Base-by-base conservation (phyloP, 1,140 invertebrate genomes). In the Apis cerana region DNA sequence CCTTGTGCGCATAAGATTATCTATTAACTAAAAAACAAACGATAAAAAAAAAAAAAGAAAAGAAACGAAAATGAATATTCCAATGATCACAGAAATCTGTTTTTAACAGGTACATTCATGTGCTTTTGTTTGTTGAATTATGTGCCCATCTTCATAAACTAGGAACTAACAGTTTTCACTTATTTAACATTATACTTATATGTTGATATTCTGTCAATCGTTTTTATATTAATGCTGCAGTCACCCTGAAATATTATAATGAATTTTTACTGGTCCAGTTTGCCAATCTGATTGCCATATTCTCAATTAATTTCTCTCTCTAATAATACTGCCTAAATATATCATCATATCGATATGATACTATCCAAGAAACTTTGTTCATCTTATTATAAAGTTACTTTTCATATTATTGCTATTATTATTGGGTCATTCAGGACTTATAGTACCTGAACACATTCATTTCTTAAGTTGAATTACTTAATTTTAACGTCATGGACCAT, bases 271-370 rank as follows among this genome's bases (percentile, higher is more conserved):
- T 90, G 87, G 85, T 90, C 87, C 89, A 89, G 80, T 90, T 85
- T 80, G 89, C 87, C 88, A 89, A 89, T 89, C 88, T 89, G 85
- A 89, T 89, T 89, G 88, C 85, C 85, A 79, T 79, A 82, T 90
- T 85, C 70, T 83, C 68, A 67, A 76, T 85, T 80, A 67, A 76
- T 85, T 80, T 88, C 84, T 74, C 69, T 86, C 68, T 61, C 78
- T 83, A 86, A 43, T 91, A 91, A 90, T 91, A 91, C 88, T 90
- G 89, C 80, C 85, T 89, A 88, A 91, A 87, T 88, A 88, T 84
- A 87, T 84, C 70, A 85, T 83, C 76, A 87, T 79, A 52, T 9
- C 69, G 78, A 88, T 82, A 78, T 80, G 82, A 81, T 82, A 65
- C 67, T 72, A 76, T 83, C 84, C 68, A 86, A 89, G 80, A 82